These are phyloP conservation scores for Drosophila busckii DNA, from an alignment of 1,140 invertebrate genomes.

Conservation along the genomic window DNA sequence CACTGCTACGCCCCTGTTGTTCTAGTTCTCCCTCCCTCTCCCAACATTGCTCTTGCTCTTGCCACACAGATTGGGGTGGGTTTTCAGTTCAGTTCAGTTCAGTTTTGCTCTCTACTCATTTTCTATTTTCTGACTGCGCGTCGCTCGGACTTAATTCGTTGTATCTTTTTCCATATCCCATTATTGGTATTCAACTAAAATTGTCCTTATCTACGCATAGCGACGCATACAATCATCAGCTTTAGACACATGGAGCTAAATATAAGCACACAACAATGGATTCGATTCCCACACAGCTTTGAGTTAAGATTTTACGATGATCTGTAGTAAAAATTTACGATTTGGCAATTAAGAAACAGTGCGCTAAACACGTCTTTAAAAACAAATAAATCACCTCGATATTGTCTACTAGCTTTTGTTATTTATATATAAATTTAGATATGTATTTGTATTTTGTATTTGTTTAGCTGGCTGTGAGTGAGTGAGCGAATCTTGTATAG, in stretches of 20 bases:
- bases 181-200: conserved; percentile 21
- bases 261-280: not conserved
- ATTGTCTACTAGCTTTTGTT: conserved; percentile 27
- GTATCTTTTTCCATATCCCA: conserved; percentile 36
- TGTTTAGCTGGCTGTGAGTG: not conserved
- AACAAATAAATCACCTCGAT: conserved; percentile 64
- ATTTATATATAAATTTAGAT: conserved; percentile 11
- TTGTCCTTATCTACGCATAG: conserved; percentile 2
- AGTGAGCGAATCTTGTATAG: too few relatives aligned
- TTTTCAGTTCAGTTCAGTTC: too few relatives aligned
- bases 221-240: conserved; percentile 2
- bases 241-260: not conserved
- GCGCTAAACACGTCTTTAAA: conserved; percentile 73
- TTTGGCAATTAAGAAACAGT: conserved; percentile 43
- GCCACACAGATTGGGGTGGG: too few relatives aligned
- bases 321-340: conserved; percentile 55
- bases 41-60: conserved; percentile 2
- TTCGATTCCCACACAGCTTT: not conserved
- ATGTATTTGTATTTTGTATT: not conserved
- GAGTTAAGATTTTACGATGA: conserved; percentile 33
- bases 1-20: conserved; percentile 7
- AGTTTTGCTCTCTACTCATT: too few relatives aligned
- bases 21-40: conserved; percentile 2
- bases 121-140: conserved; percentile 13
- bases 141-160: conserved; percentile 6